Evolutionary conservation across 2,888 invertebrate genomes (phyloP), one percentile per base, ranked within the genome.

Genomic region (Megaustenia siamemsis): DNA sequence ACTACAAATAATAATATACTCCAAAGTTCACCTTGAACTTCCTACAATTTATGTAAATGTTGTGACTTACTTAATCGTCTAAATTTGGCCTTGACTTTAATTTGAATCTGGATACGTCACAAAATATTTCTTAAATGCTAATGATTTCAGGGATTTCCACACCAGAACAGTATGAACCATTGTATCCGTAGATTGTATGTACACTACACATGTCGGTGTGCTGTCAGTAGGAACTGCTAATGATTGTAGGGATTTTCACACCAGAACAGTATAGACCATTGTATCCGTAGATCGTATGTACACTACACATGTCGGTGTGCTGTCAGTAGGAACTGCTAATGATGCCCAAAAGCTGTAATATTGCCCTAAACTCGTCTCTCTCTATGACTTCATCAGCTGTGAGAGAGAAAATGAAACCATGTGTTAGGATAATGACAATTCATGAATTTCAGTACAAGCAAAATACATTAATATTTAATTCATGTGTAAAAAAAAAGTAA

Each of bases 351-450:
- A 86, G 80, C 49, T 84, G 84, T 68, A 86, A 53, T 82, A 86
- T 86, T 28, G 86, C 86, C 49, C 84, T 82, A 38, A 86, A 86
- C 60, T 85, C 85, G 43, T 86, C 86, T n/a, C 86, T 71, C 38
- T 86, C 85, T 76, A 86, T 86, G 49, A 86, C 82, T 24, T 86
- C 76, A 56, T 86, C 86, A 73, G 82, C 86, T 86, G 84, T 24
- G 78, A 40, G 76, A 38, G 15, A 40, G 15, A 76, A 83, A 6
- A 35, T 56, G n/a, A n/a, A n/a, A n/a, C n/a, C n/a, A n/a, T n/a
- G n/a, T n/a, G n/a, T n/a, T n/a, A n/a, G n/a, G n/a, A n/a, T n/a
- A n/a, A n/a, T n/a, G n/a, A n/a, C n/a, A n/a, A n/a, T n/a, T n/a
- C n/a, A n/a, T n/a, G n/a, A n/a, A n/a, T n/a, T n/a, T n/a, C n/a